Conservation (phyloP, 2,113 vertebrate genomes). For the Nesogale talazaci region DNA sequence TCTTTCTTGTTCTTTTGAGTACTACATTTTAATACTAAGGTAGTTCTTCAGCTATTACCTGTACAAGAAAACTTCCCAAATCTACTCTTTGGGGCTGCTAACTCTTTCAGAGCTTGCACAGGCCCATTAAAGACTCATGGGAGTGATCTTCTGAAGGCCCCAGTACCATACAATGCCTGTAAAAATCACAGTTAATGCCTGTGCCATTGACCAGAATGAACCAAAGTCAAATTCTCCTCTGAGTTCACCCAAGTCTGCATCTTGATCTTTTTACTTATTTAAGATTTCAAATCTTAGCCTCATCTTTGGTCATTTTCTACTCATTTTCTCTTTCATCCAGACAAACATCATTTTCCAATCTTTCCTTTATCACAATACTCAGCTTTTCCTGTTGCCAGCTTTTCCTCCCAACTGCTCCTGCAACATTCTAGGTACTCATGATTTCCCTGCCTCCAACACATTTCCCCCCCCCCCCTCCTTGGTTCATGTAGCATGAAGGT, state of each 20-base stretch:
- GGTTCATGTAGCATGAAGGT: not conserved
- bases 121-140: not conserved
- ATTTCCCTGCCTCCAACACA: not conserved
- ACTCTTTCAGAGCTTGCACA: not conserved
- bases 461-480: not conserved
- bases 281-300: not conserved
- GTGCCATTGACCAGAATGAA: not conserved
- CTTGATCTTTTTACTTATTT: not conserved
- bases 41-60: not conserved
- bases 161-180: not conserved
- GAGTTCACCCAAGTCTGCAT: not conserved
- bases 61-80: not conserved
- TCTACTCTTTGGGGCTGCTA: not conserved
- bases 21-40: not conserved
- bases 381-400: not conserved
- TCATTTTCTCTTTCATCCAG: not conserved
- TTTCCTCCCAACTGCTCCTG: not conserved
- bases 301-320: not conserved
- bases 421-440: slow-evolving; percentile 1
- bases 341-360: too few relatives aligned
- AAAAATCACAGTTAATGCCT: not conserved
- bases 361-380: not conserved
- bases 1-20: not conserved
- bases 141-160: slow-evolving; percentile 2
- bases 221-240: not conserved